phyloP scores from a whole-genome alignment of 2,888 invertebrate genomes.

The Allophyes oxyacanthae region DNA sequence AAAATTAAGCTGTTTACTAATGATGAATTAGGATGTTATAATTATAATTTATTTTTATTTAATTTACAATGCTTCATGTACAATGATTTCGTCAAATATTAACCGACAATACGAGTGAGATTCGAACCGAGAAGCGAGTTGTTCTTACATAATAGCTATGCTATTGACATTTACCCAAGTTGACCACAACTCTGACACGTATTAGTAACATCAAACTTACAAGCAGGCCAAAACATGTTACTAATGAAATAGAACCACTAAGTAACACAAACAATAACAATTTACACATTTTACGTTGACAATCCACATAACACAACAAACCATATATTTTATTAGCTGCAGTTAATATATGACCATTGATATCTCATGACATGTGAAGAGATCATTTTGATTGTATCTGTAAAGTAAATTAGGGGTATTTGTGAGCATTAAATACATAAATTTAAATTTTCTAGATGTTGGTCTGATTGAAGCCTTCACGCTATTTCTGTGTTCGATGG shows the following conservation, averaged over 20 bases:
- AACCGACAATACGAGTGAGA: no score
- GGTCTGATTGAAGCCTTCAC: constrained; percentile 8
- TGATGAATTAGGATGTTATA: no score
- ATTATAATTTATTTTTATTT: no score
- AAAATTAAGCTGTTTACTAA: no score
- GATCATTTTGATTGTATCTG: constrained; percentile 27
- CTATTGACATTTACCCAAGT: no score
- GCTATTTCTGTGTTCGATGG: constrained; percentile 1
- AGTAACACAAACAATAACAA: background rate
- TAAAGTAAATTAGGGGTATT: constrained; percentile 16
- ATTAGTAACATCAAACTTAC: constrained; percentile 21
- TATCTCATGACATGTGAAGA: constrained; percentile 5
- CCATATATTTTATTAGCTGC: background rate
- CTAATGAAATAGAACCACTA: constrained; percentile 8
- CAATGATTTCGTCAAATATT: no score
- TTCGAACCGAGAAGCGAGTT: no score
- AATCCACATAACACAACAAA: background rate
- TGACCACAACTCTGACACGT: no score
- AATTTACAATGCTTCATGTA: no score
- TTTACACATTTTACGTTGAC: constrained; percentile 19
- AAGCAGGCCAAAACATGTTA: constrained; percentile 10
- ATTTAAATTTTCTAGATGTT: constrained; percentile 9
- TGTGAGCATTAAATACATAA: background rate
- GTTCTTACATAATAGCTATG: no score
- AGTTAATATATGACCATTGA: constrained; percentile 17